phyloP scores from a whole-genome alignment of 2,113 vertebrate species.

The Australoheros scitulus region DNA sequence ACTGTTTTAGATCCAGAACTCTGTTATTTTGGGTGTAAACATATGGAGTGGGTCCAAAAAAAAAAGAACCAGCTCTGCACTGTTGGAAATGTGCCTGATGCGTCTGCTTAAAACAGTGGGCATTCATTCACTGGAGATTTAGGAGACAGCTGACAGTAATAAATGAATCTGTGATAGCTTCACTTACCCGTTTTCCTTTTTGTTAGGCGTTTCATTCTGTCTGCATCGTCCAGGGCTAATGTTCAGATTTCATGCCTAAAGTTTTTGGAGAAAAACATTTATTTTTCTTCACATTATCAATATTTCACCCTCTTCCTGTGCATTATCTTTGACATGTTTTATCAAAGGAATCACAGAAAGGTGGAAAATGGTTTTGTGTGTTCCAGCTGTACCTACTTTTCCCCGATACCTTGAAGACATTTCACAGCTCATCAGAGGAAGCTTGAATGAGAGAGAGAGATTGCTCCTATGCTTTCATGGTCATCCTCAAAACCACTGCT shows the following conservation, averaged over 20 bases:
- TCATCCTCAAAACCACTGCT: conserved; percentile 28
- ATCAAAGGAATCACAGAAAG: background rate
- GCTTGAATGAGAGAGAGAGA: conserved; percentile 19
- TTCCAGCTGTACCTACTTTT: background rate
- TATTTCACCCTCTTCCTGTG: background rate
- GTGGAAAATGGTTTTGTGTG: background rate
- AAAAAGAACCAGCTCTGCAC: no score
- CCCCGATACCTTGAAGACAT: conserved; percentile 8
- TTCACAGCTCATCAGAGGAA: conserved; percentile 33
- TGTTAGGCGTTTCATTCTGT: background rate
- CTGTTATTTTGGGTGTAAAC: no score
- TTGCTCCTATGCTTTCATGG: conserved; percentile 29
- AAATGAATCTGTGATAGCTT: background rate
- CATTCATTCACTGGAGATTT: background rate
- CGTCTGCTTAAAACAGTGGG: no score
- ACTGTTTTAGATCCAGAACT: background rate
- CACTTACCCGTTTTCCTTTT: background rate
- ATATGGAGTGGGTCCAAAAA: no score
- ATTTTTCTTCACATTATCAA: background rate
- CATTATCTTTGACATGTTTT: background rate
- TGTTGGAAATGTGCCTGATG: no score
- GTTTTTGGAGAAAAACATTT: background rate
- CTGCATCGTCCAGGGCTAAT: background rate
- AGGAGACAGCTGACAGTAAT: background rate
- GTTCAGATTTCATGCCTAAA: background rate